phyloP scores from a whole-genome alignment of 2,113 vertebrate species.

The Lutjanus erythropterus region DNA sequence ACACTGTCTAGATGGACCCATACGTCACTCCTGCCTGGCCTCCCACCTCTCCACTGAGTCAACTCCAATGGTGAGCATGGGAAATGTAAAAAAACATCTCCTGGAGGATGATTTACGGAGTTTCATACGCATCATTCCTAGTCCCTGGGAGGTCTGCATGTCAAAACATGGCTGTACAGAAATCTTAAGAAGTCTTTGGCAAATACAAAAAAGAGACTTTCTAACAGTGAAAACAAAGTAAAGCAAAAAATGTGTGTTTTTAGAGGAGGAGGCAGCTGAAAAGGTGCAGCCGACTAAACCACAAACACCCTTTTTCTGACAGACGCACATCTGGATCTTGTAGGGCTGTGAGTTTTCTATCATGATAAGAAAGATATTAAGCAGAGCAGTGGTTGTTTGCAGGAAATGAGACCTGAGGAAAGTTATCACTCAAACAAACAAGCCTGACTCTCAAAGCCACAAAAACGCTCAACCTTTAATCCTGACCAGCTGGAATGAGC shows the following conservation, averaged over 20 bases:
- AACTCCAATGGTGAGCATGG: constrained; percentile 70
- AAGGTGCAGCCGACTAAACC: constrained; percentile 17
- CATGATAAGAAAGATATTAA: constrained; percentile 48
- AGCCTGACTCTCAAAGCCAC: constrained; percentile 4
- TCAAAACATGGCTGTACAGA: no score
- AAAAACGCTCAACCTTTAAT: constrained; percentile 21
- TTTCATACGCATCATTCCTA: constrained; percentile 14
- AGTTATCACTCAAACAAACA: constrained; percentile 48
- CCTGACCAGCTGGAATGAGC: not conserved
- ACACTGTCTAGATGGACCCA: constrained; percentile 54
- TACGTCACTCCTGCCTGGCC: constrained; percentile 71
- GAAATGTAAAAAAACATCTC: constrained; percentile 64
- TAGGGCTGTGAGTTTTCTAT: constrained; percentile 26
- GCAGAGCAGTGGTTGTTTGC: constrained; percentile 29
- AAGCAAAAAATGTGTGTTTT: not conserved
- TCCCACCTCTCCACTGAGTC: constrained; percentile 52
- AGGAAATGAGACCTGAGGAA: constrained; percentile 48
- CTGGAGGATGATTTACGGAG: constrained; percentile 22
- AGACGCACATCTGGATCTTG: constrained; percentile 30
- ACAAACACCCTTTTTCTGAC: constrained; percentile 16
- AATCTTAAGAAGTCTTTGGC: no score
- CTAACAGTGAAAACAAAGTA: no score
- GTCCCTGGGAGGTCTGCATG: not conserved
- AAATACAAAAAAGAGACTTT: no score
- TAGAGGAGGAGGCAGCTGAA: not conserved